Percentiles rank a stretch among this genome's conserved stretches.
These are phyloP conservation scores for Corythaeola cristata DNA, from an alignment of 2,113 vertebrate genomes.

Conservation along the genomic window DNA sequence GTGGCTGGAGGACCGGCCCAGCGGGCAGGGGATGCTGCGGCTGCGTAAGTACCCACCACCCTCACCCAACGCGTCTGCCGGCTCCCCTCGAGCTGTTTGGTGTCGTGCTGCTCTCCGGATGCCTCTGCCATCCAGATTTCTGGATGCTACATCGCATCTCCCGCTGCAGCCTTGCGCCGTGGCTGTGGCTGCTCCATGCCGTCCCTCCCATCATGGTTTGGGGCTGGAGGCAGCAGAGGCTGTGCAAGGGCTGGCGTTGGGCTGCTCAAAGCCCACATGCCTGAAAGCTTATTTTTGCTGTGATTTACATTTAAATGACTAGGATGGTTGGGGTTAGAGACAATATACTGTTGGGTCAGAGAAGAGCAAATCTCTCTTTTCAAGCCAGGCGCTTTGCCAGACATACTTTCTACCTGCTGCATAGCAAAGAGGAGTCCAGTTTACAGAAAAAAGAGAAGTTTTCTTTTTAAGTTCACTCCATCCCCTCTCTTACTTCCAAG, in stretches of 20 bases:
- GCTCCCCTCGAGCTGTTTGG: accelerated
- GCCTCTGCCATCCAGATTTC: neutral
- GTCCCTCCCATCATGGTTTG: neutral
- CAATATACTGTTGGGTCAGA: slow-evolving; percentile 40
- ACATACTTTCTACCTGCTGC: neutral
- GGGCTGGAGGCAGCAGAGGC: neutral
- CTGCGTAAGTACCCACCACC: slow-evolving; percentile 70
- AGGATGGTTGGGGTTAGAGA: slow-evolving; percentile 36
- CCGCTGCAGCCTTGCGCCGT: neutral
- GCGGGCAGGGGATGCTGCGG: slow-evolving; percentile 80
- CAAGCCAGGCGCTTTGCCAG: slow-evolving; percentile 40
- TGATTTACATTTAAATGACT: slow-evolving; percentile 52
- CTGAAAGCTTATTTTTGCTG: neutral
- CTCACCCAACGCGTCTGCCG: accelerated
- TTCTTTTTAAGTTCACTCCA: neutral
- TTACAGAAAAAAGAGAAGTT: neutral
- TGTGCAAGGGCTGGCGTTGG: neutral
- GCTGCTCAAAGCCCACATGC: neutral
- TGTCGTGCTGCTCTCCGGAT: neutral
- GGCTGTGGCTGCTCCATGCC: neutral
- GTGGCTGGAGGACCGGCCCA: slow-evolving; percentile 78
- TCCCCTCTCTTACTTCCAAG: neutral
- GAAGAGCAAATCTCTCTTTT: slow-evolving; percentile 46
- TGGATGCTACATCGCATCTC: neutral
- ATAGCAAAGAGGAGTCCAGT: slow-evolving; percentile 11